A percentile compares a stretch with the other conserved stretches of the same genome.
phyloP scores from a whole-genome alignment of 1,140 invertebrate species.

The Euglossa dilemma region DNA sequence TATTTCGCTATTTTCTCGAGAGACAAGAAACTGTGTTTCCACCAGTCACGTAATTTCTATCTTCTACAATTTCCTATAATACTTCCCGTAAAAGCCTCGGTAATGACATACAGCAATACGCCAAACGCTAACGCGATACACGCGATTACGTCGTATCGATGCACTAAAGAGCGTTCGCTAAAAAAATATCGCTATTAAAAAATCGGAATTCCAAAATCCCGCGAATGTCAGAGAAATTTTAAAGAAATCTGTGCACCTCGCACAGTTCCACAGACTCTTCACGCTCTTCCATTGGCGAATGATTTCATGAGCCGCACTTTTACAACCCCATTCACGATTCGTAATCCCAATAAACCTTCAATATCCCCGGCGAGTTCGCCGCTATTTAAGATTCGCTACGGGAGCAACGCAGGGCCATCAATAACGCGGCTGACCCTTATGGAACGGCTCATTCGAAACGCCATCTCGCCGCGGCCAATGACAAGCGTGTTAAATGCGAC shows the following conservation, averaged over 20 bases:
- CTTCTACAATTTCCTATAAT: too few relatives aligned
- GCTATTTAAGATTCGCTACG: slow-evolving; percentile 48
- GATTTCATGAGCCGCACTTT: neutral
- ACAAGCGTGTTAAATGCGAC: slow-evolving; percentile 46
- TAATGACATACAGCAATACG: too few relatives aligned
- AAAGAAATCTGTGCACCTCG: neutral
- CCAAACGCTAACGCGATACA: too few relatives aligned
- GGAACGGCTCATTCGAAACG: slow-evolving; percentile 40
- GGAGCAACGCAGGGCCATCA: slow-evolving; percentile 34
- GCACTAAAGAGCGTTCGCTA: too few relatives aligned
- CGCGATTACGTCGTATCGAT: too few relatives aligned
- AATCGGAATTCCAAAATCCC: too few relatives aligned
- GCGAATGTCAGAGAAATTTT: neutral
- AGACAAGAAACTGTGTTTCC: too few relatives aligned
- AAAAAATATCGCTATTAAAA: too few relatives aligned
- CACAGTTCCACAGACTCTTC: neutral
- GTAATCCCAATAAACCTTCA: slow-evolving; percentile 32
- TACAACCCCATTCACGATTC: slow-evolving; percentile 5
- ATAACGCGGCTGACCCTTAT: slow-evolving; percentile 38
- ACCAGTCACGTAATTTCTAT: too few relatives aligned
- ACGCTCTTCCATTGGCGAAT: neutral
- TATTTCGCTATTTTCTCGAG: too few relatives aligned
- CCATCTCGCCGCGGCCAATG: slow-evolving; percentile 7
- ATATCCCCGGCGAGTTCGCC: slow-evolving; percentile 11
- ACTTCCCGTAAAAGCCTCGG: too few relatives aligned